These are phyloP conservation scores for Clarias macrocephalus DNA, from an alignment of 2,113 vertebrate genomes.

Conservation along the genomic window DNA sequence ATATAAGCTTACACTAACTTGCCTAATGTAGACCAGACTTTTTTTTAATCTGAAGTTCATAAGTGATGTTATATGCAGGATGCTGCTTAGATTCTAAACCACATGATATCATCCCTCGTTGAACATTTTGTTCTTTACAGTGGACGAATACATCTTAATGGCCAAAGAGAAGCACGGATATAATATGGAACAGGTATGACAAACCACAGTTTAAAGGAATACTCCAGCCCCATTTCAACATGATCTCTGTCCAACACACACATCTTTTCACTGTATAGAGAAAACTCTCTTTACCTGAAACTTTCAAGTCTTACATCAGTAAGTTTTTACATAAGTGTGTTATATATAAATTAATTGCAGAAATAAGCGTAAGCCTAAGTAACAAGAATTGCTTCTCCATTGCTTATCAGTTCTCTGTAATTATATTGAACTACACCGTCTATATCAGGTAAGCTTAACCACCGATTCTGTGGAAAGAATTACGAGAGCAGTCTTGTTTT, in stretches of 20 bases:
- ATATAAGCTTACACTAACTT: neutral
- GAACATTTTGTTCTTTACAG: conserved; percentile 63
- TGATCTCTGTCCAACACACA: neutral
- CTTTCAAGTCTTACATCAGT: neutral
- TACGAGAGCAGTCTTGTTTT: neutral
- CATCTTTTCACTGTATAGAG: neutral
- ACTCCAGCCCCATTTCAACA: neutral
- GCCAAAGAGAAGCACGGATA: conserved; percentile 99
- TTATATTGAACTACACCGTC: neutral
- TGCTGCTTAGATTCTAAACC: neutral
- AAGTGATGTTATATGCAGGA: too few species aligned
- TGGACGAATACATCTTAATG: conserved; percentile 98
- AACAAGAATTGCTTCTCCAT: too few species aligned
- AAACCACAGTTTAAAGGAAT: neutral
- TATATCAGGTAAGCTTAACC: neutral
- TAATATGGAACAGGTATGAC: conserved; percentile 94
- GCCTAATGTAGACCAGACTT: neutral
- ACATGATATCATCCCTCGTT: neutral
- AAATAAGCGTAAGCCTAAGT: too few species aligned
- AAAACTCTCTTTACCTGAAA: neutral
- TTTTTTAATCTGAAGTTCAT: neutral
- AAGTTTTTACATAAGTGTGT: neutral
- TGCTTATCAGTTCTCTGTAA: too few species aligned
- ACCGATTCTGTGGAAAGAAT: neutral
- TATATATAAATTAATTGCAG: neutral